A percentile compares a stretch with the other conserved stretches of the same genome.
Conservation (phyloP, 2,888 invertebrate genomes). For the Diplazon laetatorius region DNA sequence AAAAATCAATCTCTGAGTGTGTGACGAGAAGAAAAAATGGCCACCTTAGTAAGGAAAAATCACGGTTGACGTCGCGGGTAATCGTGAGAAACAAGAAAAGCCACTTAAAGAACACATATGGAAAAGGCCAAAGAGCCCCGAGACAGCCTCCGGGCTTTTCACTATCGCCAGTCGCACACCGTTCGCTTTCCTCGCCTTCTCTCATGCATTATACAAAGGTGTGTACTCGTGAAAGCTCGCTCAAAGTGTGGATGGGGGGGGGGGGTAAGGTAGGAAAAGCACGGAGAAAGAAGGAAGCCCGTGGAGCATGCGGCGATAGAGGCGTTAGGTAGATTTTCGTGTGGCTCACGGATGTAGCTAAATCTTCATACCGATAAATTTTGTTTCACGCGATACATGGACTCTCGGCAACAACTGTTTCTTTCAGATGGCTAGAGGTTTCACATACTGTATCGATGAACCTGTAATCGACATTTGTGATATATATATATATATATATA, state of each 20-base stretch:
- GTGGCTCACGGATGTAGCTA: constrained; percentile 19
- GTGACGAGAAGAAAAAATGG: constrained; percentile 3
- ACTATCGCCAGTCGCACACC: constrained; percentile 56
- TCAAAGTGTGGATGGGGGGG: constrained; percentile 51
- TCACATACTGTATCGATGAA: too few species aligned
- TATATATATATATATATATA: too few species aligned
- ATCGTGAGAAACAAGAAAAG: constrained; percentile 72
- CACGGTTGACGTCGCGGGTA: constrained; percentile 43
- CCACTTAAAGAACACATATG: constrained; percentile 68
- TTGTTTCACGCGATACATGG: not conserved
- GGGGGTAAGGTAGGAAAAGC: constrained; percentile 38
- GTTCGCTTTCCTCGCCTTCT: constrained; percentile 16
- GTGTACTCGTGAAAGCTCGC: constrained; percentile 43
- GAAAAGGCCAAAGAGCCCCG: constrained; percentile 31
- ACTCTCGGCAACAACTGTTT: not conserved
- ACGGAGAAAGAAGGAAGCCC: not conserved
- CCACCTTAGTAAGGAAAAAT: constrained; percentile 7
- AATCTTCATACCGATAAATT: constrained; percentile 28
- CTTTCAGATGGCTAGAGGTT: too few species aligned
- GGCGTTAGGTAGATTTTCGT: constrained; percentile 1
- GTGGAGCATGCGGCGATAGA: not conserved
- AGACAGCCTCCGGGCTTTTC: constrained; percentile 48
- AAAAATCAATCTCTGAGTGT: not conserved
- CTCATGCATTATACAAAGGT: constrained; percentile 59
- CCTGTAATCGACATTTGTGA: too few species aligned